Base-by-base conservation (phyloP, 1,140 invertebrate species). In the Megathymus violae region DNA sequence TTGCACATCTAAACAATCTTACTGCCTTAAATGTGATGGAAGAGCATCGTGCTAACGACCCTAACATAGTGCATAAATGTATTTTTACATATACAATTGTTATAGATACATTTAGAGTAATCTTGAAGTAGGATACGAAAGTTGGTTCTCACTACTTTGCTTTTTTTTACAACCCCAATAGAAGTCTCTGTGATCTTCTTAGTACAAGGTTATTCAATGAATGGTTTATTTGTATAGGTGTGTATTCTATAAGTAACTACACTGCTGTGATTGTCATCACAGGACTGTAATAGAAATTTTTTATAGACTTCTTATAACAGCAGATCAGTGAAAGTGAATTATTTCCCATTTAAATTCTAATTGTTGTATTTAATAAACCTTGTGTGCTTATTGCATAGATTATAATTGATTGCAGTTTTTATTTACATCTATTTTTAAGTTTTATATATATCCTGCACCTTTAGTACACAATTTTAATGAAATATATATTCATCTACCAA, bases 71-170 rank as follows among this genome's bases (percentile, higher is more conserved):
- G 40, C 52, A 17, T 44, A 44, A 58, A 58, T 58, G 52, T 58
- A 58, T 58, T 56, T 56, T 56, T 56, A 56, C 52, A 56, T 56
- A 56, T 56, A 56, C 52, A 56, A 56, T 56, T 56, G 52, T 56
- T 56, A 43, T 56, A 44, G 41, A 58, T 44, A 58, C 54, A 58
- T 58, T 46, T 41, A 58, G 54, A 58, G 27, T 54, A 58, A 44
- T 58, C 25, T 17, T 31, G 15, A 17, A 16, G 43, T 58, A 41
- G 38, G n/a, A 22, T 19, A 56, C 22, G 11, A 31, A 43, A 56
- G 40, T 22, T 44, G 40, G 19, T 15, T 16, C 40, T 56, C 17
- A 54, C 3, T 56, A 43, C n/a, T n/a, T n/a, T 56, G 40, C 43
- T 41, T 19, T 52, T 14, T 41, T 14, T 43, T 31, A 41, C 38